These are phyloP conservation scores for Mastomys natalensis DNA, from an alignment of 2,113 vertebrate genomes.

Conservation along the genomic window DNA sequence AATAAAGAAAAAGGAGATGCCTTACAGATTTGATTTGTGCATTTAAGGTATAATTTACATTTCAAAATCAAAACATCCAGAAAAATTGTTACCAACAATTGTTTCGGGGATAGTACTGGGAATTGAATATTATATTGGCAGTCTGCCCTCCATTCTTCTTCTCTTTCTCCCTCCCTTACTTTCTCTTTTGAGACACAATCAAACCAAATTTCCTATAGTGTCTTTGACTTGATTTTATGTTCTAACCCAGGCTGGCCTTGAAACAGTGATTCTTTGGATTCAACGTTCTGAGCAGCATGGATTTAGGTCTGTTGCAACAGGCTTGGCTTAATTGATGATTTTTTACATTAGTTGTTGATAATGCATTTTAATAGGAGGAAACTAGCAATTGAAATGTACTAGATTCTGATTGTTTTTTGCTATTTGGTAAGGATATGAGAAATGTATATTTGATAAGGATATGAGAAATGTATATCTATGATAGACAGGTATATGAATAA, in stretches of 20 bases:
- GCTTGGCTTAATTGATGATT: not conserved
- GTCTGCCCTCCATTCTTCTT: not conserved
- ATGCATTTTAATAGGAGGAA: not conserved
- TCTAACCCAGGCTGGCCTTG: not conserved
- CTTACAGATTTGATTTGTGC: not conserved
- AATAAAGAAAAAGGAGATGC: not conserved
- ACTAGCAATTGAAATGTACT: not conserved
- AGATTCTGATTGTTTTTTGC: slow-evolving; percentile 23
- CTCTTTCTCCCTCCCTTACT: not conserved
- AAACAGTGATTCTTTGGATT: not conserved
- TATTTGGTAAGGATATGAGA: not conserved
- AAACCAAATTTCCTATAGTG: not conserved
- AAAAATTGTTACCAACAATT: not conserved
- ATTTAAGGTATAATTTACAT: not conserved
- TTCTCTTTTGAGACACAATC: not conserved
- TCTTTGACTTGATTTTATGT: not conserved
- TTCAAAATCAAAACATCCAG: slow-evolving; percentile 16
- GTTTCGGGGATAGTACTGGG: not conserved
- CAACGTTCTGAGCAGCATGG: not conserved
- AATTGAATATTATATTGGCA: not conserved
- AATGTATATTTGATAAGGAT: not conserved
- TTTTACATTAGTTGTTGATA: slow-evolving; percentile 19
- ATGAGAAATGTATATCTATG: not conserved
- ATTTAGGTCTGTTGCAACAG: not conserved
- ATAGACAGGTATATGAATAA: not conserved